These are phyloP conservation scores for Lacanobia wlatinum DNA, from an alignment of 2,888 invertebrate species.

Conservation along the genomic window DNA sequence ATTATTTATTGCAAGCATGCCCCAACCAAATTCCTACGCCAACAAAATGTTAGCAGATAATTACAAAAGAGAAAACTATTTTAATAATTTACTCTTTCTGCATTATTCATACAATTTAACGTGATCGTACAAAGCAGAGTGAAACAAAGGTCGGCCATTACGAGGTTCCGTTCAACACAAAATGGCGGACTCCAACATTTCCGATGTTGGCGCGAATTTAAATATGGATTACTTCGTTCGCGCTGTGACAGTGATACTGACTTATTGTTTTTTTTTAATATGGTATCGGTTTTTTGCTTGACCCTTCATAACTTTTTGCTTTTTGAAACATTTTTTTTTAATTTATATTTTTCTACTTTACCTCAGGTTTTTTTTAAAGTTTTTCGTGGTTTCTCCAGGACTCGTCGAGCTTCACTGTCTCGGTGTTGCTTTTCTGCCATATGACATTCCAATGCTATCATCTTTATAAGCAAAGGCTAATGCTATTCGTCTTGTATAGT, in stretches of 20 bases:
- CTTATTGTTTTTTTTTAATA: slow-evolving; percentile 7
- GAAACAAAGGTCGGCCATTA: slow-evolving; percentile 57
- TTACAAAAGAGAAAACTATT: slow-evolving; percentile 25
- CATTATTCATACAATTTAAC: slow-evolving; percentile 45
- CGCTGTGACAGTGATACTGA: slow-evolving; percentile 9
- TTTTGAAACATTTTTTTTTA: too few species aligned
- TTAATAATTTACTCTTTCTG: slow-evolving; percentile 33
- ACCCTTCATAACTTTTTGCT: too few species aligned
- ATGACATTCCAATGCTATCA: too few species aligned
- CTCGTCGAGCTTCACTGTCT: too few species aligned
- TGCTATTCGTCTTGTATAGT: too few species aligned
- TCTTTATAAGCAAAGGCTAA: too few species aligned
- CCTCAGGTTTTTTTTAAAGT: too few species aligned
- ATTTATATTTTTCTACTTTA: too few species aligned
- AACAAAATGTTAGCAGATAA: slow-evolving; percentile 9
- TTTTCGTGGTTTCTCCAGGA: too few species aligned
- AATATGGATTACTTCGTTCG: slow-evolving; percentile 38
- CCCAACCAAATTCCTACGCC: not conserved
- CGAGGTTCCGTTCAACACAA: slow-evolving; percentile 51
- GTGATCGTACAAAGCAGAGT: slow-evolving; percentile 47
- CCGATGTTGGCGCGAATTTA: slow-evolving; percentile 44
- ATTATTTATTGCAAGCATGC: not conserved
- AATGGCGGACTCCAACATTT: slow-evolving; percentile 55
- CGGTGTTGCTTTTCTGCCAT: too few species aligned
- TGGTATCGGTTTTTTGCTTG: not conserved